Base-by-base conservation (phyloP, 2,113 vertebrate genomes). In the Pelecanus crispus region DNA sequence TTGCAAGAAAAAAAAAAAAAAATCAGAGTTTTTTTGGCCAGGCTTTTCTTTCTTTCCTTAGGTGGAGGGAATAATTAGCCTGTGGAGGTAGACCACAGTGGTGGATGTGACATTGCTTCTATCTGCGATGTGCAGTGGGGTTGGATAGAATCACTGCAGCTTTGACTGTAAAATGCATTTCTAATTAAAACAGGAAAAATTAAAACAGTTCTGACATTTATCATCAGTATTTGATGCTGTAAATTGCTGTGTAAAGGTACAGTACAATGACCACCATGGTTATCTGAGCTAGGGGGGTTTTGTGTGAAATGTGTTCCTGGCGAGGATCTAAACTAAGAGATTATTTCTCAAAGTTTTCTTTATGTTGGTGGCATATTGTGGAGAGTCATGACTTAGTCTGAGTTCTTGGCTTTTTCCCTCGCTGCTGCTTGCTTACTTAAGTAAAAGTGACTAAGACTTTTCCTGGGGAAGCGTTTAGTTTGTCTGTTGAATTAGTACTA, bases 391-490 rank as follows among this genome's bases (percentile, higher is more conserved):
- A 73, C 73, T 81, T 70, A 34, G 32, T 40, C 17, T 1, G 13
- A 71, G 8, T 49, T 92, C 53, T 84, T 84, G 67, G 10, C 18
- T 80, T 88, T 82, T 86, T 45, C 2, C n/a, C 17, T 84, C 25
- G 22, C 26, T 88, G 32, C 18, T 94, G 29, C 62, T 94, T 94
- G 29, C 62, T 94, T 86, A 42, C 29, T 61, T 92, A 80, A 91
- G 56, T 56, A 49, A 17, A 94, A 83, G 19, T 81, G 55, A 81
- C 62, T 75, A 10, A 1, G 10, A 61, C 29, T 58, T 31, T 85
- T 77, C 7, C 13, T 29, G 38, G 55, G 28, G 44, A 73, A 85
- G 28, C 44, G 47, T 91, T 95, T 86, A 52, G n/a, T 75, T 88
- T 56, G 34, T 71, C 38, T 72, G 19, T 84, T 94, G 83, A 91